A percentile compares a stretch with the other conserved stretches of the same genome.
Conservation (phyloP, 2,888 invertebrate species). For the Yponomeuta plumbellus region DNA sequence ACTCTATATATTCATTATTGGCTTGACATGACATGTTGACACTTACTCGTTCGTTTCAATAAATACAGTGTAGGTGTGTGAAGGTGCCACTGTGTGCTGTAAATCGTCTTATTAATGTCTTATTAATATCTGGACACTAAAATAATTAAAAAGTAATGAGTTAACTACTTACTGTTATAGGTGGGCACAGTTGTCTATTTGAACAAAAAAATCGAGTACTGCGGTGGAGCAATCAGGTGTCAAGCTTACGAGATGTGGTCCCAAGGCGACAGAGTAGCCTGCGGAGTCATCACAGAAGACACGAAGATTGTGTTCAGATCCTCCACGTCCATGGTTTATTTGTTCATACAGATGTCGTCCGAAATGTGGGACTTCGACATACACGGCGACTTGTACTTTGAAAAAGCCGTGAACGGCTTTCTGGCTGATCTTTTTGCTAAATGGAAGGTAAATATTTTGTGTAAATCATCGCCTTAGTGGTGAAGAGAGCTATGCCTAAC, state of each 20-base stretch:
- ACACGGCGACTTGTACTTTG: slow-evolving; percentile 98
- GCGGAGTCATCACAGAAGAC: slow-evolving; percentile 95
- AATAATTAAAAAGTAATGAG: too few relatives aligned
- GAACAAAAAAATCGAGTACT: slow-evolving; percentile 96
- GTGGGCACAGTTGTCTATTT: slow-evolving; percentile 94
- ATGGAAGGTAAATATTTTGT: slow-evolving; percentile 84
- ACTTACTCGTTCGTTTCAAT: too few relatives aligned
- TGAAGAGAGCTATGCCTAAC: too few relatives aligned
- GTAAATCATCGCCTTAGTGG: too few relatives aligned
- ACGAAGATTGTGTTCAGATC: slow-evolving; percentile 99
- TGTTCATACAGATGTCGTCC: slow-evolving; percentile 98
- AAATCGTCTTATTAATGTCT: too few relatives aligned
- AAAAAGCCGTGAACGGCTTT: slow-evolving; percentile 98
- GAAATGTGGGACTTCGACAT: slow-evolving; percentile 99
- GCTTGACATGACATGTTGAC: too few relatives aligned
- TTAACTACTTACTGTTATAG: slow-evolving; percentile 66
- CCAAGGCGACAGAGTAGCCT: slow-evolving; percentile 94
- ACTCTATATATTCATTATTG: too few relatives aligned
- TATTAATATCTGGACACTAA: too few relatives aligned
- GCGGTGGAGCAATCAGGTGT: slow-evolving; percentile 88
- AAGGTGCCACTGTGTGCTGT: too few relatives aligned
- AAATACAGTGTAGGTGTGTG: too few relatives aligned
- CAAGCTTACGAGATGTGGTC: slow-evolving; percentile 98
- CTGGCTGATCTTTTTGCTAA: slow-evolving; percentile 95
- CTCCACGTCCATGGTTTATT: slow-evolving; percentile 97